Evolutionary conservation across 2,888 invertebrate genomes (phyloP).

Genomic region (Drosophila eohydei): DNA sequence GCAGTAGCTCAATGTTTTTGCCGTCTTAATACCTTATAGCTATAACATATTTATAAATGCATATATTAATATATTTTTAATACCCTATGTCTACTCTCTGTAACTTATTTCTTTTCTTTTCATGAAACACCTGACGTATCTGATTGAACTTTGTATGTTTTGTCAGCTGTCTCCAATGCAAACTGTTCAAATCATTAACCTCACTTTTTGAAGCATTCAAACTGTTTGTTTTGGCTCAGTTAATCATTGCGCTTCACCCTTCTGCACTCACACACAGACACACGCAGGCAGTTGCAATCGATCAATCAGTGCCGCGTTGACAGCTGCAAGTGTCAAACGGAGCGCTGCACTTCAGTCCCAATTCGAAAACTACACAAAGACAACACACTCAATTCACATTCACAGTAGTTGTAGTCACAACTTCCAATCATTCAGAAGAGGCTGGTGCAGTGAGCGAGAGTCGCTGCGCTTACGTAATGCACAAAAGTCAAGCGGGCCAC

Average conservation of each 20-base stretch:
- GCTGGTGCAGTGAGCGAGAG: not conserved
- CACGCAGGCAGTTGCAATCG: slow-evolving; percentile 43
- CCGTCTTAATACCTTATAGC: not conserved
- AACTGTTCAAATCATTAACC: slow-evolving; percentile 20
- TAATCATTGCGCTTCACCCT: slow-evolving; percentile 39
- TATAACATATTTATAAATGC: not conserved
- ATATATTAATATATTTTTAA: not conserved
- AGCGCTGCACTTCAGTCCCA: slow-evolving; percentile 68
- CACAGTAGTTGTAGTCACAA: slow-evolving; percentile 37
- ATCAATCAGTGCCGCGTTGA: slow-evolving; percentile 70
- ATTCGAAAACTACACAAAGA: slow-evolving; percentile 8
- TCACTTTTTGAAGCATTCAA: slow-evolving; percentile 7
- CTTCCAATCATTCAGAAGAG: slow-evolving; percentile 26
- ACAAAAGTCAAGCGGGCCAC: slow-evolving; percentile 74
- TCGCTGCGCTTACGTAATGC: slow-evolving; percentile 66
- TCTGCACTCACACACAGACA: slow-evolving; percentile 12
- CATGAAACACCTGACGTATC: not conserved
- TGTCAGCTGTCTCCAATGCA: slow-evolving; percentile 1
- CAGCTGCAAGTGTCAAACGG: slow-evolving; percentile 78
- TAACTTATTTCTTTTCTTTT: not conserved
- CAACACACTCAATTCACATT: slow-evolving; percentile 4
- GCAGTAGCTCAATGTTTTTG: not conserved
- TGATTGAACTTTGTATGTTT: slow-evolving; percentile 23
- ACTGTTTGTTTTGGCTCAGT: slow-evolving; percentile 45
- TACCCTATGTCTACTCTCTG: not conserved